Percentiles rank a stretch among this genome's conserved stretches.
Conservation (phyloP, 2,888 invertebrate species). For the Autographa pulchrina region DNA sequence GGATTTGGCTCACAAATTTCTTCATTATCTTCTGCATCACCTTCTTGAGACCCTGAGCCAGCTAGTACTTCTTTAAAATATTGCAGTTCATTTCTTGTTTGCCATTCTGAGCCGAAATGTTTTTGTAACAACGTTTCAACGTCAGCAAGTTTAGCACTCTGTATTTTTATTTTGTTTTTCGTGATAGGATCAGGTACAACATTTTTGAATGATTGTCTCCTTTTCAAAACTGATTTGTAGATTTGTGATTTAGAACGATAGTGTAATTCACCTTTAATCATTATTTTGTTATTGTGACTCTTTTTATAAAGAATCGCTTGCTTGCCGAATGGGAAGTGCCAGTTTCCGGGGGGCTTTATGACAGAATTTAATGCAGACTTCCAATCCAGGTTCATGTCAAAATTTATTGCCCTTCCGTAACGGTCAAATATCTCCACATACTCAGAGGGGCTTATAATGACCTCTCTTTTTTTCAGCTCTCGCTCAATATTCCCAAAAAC, state of each 20-base stretch:
- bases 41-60: too few relatives aligned
- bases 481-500: too few relatives aligned
- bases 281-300: too few relatives aligned
- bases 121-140: too few relatives aligned
- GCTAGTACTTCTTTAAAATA: not conserved
- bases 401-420: conserved; percentile 11
- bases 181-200: too few relatives aligned
- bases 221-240: conserved; percentile 10
- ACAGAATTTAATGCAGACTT: conserved; percentile 12
- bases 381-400: conserved; percentile 10
- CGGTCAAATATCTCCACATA: not conserved
- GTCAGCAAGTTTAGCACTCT: too few relatives aligned
- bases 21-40: too few relatives aligned
- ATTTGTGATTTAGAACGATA: conserved; percentile 5
- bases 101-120: not conserved
- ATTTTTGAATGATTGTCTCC: too few relatives aligned
- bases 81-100: conserved; percentile 13
- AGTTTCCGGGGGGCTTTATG: conserved; percentile 12
- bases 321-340: conserved; percentile 3
- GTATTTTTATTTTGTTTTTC: too few relatives aligned
- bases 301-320: conserved; percentile 11
- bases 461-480: too few relatives aligned
- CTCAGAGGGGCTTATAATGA: too few relatives aligned
- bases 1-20: too few relatives aligned
- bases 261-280: not conserved